Evolutionary conservation across 2,797 vertebrate species (phyloP).

Genomic region (Hippopotamyrus pictus): DNA sequence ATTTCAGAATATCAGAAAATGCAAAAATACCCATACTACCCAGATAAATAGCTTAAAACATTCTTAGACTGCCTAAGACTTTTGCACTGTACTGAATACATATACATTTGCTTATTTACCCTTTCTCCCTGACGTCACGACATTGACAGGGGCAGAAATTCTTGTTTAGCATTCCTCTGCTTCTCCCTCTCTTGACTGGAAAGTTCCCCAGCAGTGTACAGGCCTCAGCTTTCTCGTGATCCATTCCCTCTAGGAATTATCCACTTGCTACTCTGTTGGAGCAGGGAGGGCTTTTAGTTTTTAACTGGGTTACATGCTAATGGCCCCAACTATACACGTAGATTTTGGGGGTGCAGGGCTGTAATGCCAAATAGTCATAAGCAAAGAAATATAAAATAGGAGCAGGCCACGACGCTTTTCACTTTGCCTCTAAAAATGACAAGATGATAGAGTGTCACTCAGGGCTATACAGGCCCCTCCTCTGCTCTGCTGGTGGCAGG

Average conservation of each 20-base stretch:
- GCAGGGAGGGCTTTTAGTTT: background rate
- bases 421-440: background rate
- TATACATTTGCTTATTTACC: too few species aligned
- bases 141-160: too few species aligned
- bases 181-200: background rate
- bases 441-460: background rate
- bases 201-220: background rate
- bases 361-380: background rate
- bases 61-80: too few species aligned
- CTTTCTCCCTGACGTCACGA: too few species aligned
- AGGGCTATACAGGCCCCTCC: background rate
- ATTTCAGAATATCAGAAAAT: too few species aligned
- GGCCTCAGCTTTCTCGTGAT: background rate
- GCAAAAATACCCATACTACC: too few species aligned
- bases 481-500: background rate
- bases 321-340: background rate
- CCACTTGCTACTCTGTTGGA: background rate
- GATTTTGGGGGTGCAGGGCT: background rate
- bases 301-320: background rate
- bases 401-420: background rate
- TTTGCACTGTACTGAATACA: too few species aligned
- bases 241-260: background rate
- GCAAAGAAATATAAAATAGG: background rate
- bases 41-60: too few species aligned
- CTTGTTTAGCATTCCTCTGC: background rate